Conservation (phyloP, 2,888 invertebrate species). For the Drosophila leonis region DNA sequence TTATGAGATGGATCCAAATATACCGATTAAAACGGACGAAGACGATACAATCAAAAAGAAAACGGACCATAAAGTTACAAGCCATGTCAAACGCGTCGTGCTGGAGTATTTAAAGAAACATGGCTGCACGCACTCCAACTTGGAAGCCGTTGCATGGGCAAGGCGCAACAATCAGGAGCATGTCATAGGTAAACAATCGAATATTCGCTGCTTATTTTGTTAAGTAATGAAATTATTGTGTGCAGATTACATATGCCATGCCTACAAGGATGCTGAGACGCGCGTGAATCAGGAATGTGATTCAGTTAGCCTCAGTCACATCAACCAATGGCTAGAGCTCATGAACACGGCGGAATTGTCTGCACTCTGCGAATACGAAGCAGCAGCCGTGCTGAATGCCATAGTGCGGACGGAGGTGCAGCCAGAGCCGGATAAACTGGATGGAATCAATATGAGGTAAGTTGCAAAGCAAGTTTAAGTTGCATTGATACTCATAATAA, state of each 20-base stretch:
- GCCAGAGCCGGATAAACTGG: constrained; percentile 48
- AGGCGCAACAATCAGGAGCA: constrained; percentile 7
- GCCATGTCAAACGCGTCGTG: constrained; percentile 2
- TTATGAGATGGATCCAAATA: constrained; percentile 19
- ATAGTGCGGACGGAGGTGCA: constrained; percentile 70
- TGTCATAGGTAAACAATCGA: constrained; percentile 39
- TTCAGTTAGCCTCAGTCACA: constrained; percentile 72
- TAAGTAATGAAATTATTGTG: neutral
- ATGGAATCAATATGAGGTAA: constrained; percentile 56
- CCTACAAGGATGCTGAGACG: constrained; percentile 56
- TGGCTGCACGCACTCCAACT: constrained; percentile 44
- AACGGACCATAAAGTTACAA: neutral
- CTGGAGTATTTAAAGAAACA: constrained; percentile 35
- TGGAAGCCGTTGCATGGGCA: constrained; percentile 22
- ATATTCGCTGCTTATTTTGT: neutral
- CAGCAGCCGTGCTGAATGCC: constrained; percentile 72
- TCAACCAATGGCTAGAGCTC: constrained; percentile 77
- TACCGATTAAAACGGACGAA: constrained; percentile 13
- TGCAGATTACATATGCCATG: constrained; percentile 69
- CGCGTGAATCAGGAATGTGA: constrained; percentile 74
- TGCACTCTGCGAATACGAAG: constrained; percentile 71
- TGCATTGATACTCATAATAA: neutral
- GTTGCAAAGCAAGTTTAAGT: neutral
- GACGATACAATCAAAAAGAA: neutral
- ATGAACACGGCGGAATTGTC: constrained; percentile 58